A percentile compares a stretch with the other conserved stretches of the same genome.
Conservation (phyloP, 2,888 invertebrate genomes). For the Meloe dianella region DNA sequence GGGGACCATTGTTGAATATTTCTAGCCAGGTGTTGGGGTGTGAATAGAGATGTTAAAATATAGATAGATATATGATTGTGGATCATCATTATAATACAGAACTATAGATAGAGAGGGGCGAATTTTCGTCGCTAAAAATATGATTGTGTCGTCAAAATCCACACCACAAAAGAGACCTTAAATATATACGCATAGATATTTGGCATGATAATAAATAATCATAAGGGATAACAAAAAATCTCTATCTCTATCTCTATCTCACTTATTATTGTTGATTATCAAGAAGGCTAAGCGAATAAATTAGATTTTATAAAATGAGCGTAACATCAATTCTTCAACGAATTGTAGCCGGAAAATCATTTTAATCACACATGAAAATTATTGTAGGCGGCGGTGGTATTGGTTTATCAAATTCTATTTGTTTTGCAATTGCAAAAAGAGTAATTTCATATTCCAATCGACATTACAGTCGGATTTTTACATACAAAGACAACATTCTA, state of each 20-base stretch:
- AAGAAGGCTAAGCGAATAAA: no score
- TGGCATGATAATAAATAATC: neutral
- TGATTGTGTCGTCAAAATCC: neutral
- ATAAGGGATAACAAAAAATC: no score
- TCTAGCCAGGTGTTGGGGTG: conserved; percentile 20
- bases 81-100: neutral
- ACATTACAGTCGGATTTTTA: no score
- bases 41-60: conserved; percentile 32
- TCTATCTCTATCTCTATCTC: neutral
- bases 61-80: neutral
- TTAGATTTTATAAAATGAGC: no score
- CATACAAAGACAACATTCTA: no score
- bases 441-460: no score
- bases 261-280: neutral
- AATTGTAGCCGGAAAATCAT: neutral
- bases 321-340: neutral
- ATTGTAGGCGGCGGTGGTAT: neutral
- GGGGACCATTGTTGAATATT: neutral
- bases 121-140: no score
- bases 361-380: neutral
- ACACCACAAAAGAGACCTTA: neutral
- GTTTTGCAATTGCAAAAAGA: neutral
- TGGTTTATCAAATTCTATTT: neutral
- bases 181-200: neutral
- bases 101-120: neutral